A percentile compares a stretch with the other conserved stretches of the same genome.
Conservation (phyloP, 2,113 vertebrate genomes). For the Mirza zaza region DNA sequence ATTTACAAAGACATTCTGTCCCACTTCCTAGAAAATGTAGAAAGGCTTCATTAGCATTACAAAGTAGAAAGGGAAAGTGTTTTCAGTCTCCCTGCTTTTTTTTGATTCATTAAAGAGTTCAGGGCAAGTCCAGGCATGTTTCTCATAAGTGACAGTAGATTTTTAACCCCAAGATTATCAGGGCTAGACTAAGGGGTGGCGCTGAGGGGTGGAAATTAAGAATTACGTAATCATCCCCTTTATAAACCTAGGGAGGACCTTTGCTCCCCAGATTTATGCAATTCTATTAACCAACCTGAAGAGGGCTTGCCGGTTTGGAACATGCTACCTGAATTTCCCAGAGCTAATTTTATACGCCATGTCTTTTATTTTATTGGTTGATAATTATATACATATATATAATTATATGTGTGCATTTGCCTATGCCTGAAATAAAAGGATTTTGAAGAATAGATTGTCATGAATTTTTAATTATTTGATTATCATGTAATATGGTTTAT, state of each 20-base stretch:
- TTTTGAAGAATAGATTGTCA: neutral
- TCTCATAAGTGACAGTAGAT: neutral
- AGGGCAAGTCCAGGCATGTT: slow-evolving; percentile 61
- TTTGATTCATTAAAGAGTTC: neutral
- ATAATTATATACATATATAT: neutral
- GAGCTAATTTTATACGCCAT: neutral
- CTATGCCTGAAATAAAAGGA: neutral
- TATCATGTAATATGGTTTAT: neutral
- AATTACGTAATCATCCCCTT: neutral
- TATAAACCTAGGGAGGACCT: neutral
- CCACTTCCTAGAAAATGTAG: neutral
- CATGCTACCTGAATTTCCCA: neutral
- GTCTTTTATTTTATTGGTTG: neutral
- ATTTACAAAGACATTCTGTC: neutral
- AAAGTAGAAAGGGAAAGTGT: neutral
- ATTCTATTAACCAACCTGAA: neutral
- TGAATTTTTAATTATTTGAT: neutral
- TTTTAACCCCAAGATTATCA: neutral
- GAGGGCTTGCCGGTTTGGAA: neutral
- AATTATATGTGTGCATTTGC: neutral
- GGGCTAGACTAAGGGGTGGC: neutral
- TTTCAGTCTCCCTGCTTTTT: neutral
- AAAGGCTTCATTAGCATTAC: neutral
- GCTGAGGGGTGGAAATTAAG: neutral
- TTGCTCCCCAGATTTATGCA: neutral